phyloP scores from a whole-genome alignment of 2,888 invertebrate species.

The Sabellastarte sp. region DNA sequence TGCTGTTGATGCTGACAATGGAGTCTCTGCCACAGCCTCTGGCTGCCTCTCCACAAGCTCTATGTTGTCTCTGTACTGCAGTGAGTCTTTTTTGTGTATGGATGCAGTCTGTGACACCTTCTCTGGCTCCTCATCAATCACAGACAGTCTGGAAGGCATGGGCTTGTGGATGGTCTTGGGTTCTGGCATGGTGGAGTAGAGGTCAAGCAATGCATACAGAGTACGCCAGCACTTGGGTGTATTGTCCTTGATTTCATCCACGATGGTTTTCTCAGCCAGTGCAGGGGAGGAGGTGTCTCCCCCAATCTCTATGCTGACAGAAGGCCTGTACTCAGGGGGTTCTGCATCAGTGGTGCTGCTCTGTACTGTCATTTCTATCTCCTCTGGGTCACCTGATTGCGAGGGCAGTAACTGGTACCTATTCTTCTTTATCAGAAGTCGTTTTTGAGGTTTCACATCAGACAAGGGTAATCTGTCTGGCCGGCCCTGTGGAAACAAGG shows the following conservation, averaged over 20 bases:
- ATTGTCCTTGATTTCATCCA: conserved; percentile 56
- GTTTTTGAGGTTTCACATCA: not conserved
- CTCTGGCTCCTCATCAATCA: conserved; percentile 59
- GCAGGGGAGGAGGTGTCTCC: conserved; percentile 53
- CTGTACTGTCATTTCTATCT: too few species aligned
- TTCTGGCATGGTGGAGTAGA: conserved; percentile 93
- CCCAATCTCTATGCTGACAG: conserved; percentile 9
- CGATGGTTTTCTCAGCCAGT: conserved; percentile 53
- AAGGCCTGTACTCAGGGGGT: not conserved
- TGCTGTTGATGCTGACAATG: not conserved
- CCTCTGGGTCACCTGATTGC: not conserved
- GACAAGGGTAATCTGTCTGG: not conserved
- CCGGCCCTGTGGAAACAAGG: not conserved
- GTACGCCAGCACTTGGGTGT: conserved; percentile 92
- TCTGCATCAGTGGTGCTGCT: too few species aligned
- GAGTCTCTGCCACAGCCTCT: not conserved
- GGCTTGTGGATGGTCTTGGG: conserved; percentile 70
- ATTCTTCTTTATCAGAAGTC: not conserved
- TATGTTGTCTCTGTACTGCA: not conserved
- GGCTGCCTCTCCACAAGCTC: conserved; percentile 12
- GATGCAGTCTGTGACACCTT: conserved; percentile 15
- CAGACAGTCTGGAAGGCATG: conserved; percentile 65
- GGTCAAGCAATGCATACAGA: conserved; percentile 84
- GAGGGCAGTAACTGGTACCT: not conserved
- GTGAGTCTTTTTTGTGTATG: not conserved